Base-by-base conservation (phyloP, 64 coral and sea anemone species). In the Acropora tenuis region DNA sequence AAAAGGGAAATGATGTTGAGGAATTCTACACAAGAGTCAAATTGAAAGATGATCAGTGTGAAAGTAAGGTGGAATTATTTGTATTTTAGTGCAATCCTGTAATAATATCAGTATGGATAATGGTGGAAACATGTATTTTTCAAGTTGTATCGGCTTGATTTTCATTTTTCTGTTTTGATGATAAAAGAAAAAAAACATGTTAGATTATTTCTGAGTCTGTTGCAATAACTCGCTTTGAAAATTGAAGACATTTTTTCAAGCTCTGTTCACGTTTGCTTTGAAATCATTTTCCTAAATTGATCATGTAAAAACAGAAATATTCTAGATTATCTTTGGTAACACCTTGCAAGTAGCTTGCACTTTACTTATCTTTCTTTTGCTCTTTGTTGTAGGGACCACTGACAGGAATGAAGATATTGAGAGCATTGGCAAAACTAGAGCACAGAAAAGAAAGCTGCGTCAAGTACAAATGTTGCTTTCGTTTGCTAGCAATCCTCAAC, bases 1-100 rank as follows among this genome's bases (percentile, higher is more conserved):
- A 81, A n/a, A 69, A 80, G 57, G 78, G 58, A 66, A 74, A 82
- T 81, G 8, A 6, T 80, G 61, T 20, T 30, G 46, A 10, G 19
- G 10, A 48, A 20, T 20, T 8, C 18, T 85, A 71, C n/a, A 85
- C 82, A 47, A 69, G 45, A 44, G 44, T 85, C 20, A 85, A 68
- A 85, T 71, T 45, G 50, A 85, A 8, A 48, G 75, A 16, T 2
- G 46, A 78, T 5, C 17, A 3, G 11, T 48, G 16, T 46, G 46
- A 7, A 7, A 16, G 43, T 48, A 47, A 17, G 11, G 18, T 71
- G 13, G 13, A 1, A 11, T 10, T 63, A 13, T 13, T 63, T 10
- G 60, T 13, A 63, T 13, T 63, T 30, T 30, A 30, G 30, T 30
- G 30, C 0, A 30, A 30, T 30, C 30, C 30, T 30, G 30, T 30